Percentiles rank a stretch among this genome's conserved stretches.
Evolutionary conservation across 2,113 vertebrate genomes (phyloP).

Genomic region (Anser cygnoides): DNA sequence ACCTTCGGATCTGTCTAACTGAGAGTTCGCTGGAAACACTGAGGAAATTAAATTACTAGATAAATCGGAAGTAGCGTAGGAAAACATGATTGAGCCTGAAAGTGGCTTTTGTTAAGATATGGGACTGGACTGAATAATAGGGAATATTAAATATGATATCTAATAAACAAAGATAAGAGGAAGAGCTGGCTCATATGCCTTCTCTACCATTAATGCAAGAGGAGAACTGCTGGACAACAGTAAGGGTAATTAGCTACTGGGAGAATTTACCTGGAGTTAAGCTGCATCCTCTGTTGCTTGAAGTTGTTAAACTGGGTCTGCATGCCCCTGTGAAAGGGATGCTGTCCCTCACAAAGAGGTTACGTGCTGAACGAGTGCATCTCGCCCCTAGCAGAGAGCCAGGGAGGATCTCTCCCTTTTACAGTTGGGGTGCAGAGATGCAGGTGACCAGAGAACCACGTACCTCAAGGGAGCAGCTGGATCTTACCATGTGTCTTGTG

Average conservation of each 20-base stretch:
- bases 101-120: background rate
- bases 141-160: background rate
- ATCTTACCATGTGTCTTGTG: background rate
- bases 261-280: background rate
- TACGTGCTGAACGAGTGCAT: background rate
- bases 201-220: background rate
- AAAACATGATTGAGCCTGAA: background rate
- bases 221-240: background rate
- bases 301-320: background rate
- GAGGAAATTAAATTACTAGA: background rate
- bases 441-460: background rate
- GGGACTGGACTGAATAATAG: background rate
- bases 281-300: background rate
- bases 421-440: background rate
- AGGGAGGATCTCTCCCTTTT: background rate
- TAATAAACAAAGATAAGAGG: background rate
- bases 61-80: background rate
- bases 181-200: background rate
- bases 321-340: background rate
- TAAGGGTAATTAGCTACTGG: background rate
- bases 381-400: background rate
- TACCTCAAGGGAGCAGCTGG: background rate
- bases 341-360: background rate
- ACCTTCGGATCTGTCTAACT: background rate
- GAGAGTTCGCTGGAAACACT: background rate